phyloP scores from a whole-genome alignment of 2,797 vertebrate genomes.

The Acropternis orthonyx region DNA sequence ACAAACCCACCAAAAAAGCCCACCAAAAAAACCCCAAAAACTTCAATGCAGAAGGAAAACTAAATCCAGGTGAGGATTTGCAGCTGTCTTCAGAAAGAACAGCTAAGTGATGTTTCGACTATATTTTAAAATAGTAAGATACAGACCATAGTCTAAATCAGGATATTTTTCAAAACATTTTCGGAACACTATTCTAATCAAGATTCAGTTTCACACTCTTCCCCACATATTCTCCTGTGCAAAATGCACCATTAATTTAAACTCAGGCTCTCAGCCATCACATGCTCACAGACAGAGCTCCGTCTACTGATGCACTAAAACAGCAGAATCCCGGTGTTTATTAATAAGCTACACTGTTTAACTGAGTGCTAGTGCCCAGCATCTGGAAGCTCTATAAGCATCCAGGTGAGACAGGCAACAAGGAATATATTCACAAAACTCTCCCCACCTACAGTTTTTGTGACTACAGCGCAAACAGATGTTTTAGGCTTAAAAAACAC shows the following conservation, averaged over 20 bases:
- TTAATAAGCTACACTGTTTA: not conserved
- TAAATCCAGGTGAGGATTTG: not conserved
- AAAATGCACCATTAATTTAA: not conserved
- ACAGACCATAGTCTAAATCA: not conserved
- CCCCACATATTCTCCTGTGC: not conserved
- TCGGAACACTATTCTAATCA: not conserved
- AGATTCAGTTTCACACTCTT: not conserved
- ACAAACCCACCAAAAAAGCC: not conserved
- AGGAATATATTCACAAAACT: not conserved
- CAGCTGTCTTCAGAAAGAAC: not conserved
- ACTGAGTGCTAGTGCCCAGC: fast-evolving
- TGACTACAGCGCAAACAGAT: not conserved
- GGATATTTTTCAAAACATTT: not conserved
- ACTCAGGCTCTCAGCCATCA: not conserved
- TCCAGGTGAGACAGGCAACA: not conserved
- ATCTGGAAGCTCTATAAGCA: not conserved
- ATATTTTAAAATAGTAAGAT: not conserved
- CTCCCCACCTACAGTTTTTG: not conserved
- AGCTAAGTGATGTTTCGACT: not conserved
- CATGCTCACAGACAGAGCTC: not conserved
- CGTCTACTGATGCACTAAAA: not conserved
- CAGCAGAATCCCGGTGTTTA: not conserved
- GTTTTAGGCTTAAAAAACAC: not conserved
- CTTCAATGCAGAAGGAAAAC: not conserved
- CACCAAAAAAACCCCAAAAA: not conserved